A percentile compares a stretch with the other conserved stretches of the same genome.
phyloP scores from a whole-genome alignment of 2,888 invertebrate genomes.

The Salpingus planirostris region DNA sequence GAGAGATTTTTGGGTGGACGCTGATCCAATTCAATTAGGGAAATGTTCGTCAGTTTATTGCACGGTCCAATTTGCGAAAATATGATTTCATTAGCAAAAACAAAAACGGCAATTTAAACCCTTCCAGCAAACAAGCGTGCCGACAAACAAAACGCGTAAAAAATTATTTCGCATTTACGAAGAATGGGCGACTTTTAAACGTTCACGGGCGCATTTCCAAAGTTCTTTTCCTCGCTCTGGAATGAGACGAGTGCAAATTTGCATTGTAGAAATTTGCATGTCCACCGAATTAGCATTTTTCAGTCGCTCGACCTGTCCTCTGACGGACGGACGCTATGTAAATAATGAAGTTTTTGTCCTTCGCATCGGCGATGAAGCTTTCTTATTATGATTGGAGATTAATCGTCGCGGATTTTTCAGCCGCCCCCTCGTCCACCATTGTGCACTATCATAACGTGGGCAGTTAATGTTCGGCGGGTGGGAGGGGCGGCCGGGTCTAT shows the following conservation, averaged over 20 bases:
- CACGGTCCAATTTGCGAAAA: constrained; percentile 8
- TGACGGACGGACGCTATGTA: constrained; percentile 15
- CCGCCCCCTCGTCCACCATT: constrained; percentile 5
- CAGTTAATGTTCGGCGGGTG: no score
- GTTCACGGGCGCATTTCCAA: constrained; percentile 5
- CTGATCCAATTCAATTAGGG: constrained; percentile 4
- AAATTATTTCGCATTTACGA: constrained; percentile 10
- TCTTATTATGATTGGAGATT: no score
- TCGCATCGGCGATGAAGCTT: not conserved
- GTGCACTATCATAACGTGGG: no score
- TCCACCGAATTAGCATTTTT: constrained; percentile 19
- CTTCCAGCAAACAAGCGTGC: constrained; percentile 10
- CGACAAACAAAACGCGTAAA: constrained; percentile 13
- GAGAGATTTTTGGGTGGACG: not conserved
- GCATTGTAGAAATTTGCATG: constrained; percentile 18
- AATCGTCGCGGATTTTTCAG: no score
- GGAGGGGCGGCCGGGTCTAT: no score
- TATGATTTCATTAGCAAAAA: constrained; percentile 14
- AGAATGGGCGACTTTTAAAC: constrained; percentile 10
- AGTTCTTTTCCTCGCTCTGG: constrained; percentile 10
- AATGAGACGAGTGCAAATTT: constrained; percentile 17
- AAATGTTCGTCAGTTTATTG: constrained; percentile 4
- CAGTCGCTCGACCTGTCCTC: no score
- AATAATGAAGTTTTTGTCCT: constrained; percentile 1
- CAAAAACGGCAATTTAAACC: constrained; percentile 13